Percentiles rank a stretch among this genome's conserved stretches.
Evolutionary conservation across 2,888 invertebrate species (phyloP).

Genomic region (Blomia tropicalis): DNA sequence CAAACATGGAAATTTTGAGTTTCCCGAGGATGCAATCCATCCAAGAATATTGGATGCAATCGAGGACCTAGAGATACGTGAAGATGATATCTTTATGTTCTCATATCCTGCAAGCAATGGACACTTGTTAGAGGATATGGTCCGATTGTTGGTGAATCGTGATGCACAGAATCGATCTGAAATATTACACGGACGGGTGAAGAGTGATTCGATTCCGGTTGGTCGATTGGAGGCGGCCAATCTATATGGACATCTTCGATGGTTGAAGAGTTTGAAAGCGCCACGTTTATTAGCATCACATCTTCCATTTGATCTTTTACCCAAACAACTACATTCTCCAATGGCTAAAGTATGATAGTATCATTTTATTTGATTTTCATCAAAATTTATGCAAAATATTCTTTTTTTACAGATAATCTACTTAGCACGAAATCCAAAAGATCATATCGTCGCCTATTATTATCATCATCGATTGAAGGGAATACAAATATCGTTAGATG

Average conservation of each 20-base stretch:
- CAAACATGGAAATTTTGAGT: slow-evolving; percentile 25
- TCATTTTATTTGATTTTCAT: not conserved
- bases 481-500: slow-evolving; percentile 36
- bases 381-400: not conserved
- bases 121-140: slow-evolving; percentile 34
- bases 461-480: slow-evolving; percentile 35
- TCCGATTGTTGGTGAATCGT: not conserved
- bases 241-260: slow-evolving; percentile 29
- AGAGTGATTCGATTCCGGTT: slow-evolving; percentile 30
- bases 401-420: slow-evolving; percentile 35
- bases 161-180: not conserved
- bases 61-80: slow-evolving; percentile 49
- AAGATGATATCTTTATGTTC: slow-evolving; percentile 66
- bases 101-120: slow-evolving; percentile 64
- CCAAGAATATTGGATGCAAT: slow-evolving; percentile 27
- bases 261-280: slow-evolving; percentile 29
- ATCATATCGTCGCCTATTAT: slow-evolving; percentile 38
- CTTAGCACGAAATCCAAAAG: slow-evolving; percentile 39
- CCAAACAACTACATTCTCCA: slow-evolving; percentile 25
- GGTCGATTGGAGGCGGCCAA: slow-evolving; percentile 30
- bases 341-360: not conserved
- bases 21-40: slow-evolving; percentile 29
- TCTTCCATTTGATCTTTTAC: slow-evolving; percentile 31
- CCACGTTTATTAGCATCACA: slow-evolving; percentile 35
- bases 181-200: not conserved